Evolutionary conservation across 2,113 vertebrate genomes (phyloP), one percentile per base, ranked within the genome.

Genomic region (Prochilodus magdalenae): DNA sequence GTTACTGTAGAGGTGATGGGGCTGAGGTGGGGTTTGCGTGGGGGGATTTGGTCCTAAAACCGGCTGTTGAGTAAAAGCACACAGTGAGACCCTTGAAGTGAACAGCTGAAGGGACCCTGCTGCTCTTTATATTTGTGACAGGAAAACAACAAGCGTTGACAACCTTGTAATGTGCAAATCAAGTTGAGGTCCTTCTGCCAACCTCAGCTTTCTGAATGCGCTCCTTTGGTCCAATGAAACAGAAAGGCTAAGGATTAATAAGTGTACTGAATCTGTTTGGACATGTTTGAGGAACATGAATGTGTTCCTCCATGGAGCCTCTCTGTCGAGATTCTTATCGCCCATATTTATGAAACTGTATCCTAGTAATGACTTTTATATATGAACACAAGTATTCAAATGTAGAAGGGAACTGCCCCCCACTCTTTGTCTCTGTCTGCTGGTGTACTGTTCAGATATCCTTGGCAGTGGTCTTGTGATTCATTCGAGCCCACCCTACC

Each of bases 51-150:
- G 75, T 44, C 18, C 47, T 59, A 66, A 62, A 4, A 74, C 65
- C 66, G 63, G 70, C 67, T 76, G 78, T 65, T 75, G 36, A 69
- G 14, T 72, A 27, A 73, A 81, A 75, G 22, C 67, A 14, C 57
- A 20, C 40, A 12, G 47, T 11, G 15, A 63, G 79, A 77, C 83
- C 74, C 86, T 86, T 76, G 83, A 80, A 81, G 70, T 10, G 7
- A 80, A 65, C 76, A 75, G 80, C 78, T 79, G 83, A 75, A 83
- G 80, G 27, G 62, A 82, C 77, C 73, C 80, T 44, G 53, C 74
- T 57, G 80, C 40, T 47, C 83, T 85, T 74, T 65, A 80, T 57
- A 85, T 80, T 80, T 78, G 49, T 60, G 77, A 83, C 36, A 6
- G 73, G 62, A 79, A 77, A 70, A 80, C 80, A 76, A 77, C 40